Percentiles rank a stretch among this genome's conserved stretches.
Evolutionary conservation across 2,888 invertebrate genomes (phyloP).

Genomic region (Xylocampa areola): DNA sequence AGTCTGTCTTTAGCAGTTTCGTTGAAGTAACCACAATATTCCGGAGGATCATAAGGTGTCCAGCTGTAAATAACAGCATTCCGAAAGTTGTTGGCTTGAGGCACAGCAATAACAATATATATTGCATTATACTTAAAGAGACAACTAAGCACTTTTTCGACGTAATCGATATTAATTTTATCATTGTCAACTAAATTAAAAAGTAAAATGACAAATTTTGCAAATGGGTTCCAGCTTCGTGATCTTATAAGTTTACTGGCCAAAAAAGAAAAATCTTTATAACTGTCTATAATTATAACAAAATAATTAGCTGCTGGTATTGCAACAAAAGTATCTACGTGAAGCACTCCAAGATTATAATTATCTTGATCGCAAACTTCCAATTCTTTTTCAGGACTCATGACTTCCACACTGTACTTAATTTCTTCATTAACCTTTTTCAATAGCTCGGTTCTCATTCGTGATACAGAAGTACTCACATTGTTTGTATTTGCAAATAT

Average conservation of each 20-base stretch:
- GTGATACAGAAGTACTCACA: slow-evolving; percentile 64
- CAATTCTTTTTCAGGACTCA: slow-evolving; percentile 63
- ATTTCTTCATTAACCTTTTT: slow-evolving; percentile 65
- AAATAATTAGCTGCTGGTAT: slow-evolving; percentile 73
- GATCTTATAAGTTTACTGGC: slow-evolving; percentile 70
- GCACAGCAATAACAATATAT: slow-evolving; percentile 73
- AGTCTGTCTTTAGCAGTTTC: slow-evolving; percentile 75
- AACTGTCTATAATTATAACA: slow-evolving; percentile 72
- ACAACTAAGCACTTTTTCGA: slow-evolving; percentile 75
- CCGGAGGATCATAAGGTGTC: slow-evolving; percentile 81
- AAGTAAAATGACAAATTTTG: slow-evolving; percentile 76
- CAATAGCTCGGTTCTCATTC: slow-evolving; percentile 68
- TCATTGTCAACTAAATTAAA: slow-evolving; percentile 62
- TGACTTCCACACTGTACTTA: slow-evolving; percentile 67
- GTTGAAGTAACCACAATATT: slow-evolving; percentile 77
- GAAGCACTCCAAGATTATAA: slow-evolving; percentile 55
- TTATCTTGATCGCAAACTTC: slow-evolving; percentile 64
- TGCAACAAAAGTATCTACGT: slow-evolving; percentile 66
- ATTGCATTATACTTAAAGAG: slow-evolving; percentile 77
- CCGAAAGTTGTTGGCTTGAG: slow-evolving; percentile 67
- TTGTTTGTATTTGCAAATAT: slow-evolving; percentile 72
- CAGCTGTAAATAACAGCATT: slow-evolving; percentile 75
- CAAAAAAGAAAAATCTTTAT: slow-evolving; percentile 70
- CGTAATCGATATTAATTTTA: slow-evolving; percentile 52
- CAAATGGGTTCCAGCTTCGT: slow-evolving; percentile 81